Conservation (phyloP, 2,113 vertebrate genomes). For the Calyptomena viridis region DNA sequence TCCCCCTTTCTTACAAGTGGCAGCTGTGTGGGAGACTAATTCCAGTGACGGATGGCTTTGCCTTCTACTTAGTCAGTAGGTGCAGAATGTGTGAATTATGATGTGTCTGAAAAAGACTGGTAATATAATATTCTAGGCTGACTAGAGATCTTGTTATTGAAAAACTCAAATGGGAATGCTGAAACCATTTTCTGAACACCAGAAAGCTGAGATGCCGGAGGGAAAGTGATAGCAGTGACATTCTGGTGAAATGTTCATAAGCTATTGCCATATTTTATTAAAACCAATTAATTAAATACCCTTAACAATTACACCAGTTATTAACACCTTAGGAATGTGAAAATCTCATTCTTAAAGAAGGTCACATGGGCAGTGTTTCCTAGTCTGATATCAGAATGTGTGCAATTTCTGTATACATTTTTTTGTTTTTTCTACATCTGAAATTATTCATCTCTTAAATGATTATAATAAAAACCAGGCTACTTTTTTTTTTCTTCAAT, state of each 20-base stretch:
- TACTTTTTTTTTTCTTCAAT: no score
- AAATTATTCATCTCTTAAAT: not conserved
- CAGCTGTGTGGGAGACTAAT: not conserved
- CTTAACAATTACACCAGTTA: not conserved
- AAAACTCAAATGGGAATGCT: not conserved
- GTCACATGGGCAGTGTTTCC: not conserved
- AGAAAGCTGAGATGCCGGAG: not conserved
- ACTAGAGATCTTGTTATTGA: not conserved
- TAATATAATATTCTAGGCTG: not conserved
- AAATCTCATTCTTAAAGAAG: not conserved
- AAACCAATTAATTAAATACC: not conserved
- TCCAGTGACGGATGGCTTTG: not conserved
- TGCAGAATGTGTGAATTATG: not conserved
- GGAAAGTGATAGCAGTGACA: slow-evolving; percentile 11
- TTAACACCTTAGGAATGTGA: not conserved
- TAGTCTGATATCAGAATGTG: not conserved
- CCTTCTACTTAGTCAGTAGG: not conserved
- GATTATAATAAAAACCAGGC: not conserved
- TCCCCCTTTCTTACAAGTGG: not conserved
- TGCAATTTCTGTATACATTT: not conserved
- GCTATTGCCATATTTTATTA: not conserved
- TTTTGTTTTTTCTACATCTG: not conserved
- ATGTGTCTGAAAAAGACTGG: not conserved
- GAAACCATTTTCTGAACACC: not conserved
- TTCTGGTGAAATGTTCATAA: slow-evolving; percentile 2